Conservation (phyloP, 2,113 vertebrate species). For the Barnardius zonarius region DNA sequence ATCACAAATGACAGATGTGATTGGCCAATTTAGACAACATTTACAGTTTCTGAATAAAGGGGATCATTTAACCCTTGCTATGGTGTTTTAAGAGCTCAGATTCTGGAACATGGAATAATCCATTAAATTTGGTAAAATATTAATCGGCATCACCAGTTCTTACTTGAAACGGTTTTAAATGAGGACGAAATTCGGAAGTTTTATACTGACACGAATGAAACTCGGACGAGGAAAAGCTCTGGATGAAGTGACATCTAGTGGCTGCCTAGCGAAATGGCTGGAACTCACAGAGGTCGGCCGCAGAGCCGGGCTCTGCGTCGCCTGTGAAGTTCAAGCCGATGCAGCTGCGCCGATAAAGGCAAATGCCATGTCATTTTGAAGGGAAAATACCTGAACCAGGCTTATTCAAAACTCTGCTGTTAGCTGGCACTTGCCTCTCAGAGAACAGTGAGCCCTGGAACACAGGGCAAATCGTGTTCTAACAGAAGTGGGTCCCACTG, state of each 20-base stretch:
- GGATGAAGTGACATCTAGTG: constrained; percentile 30
- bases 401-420: background rate
- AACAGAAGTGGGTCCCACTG: background rate
- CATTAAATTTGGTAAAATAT: background rate
- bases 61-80: background rate
- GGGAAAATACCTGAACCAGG: background rate
- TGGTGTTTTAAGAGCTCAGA: background rate
- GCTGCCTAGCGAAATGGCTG: background rate
- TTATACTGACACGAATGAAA: background rate
- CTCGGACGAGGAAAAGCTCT: background rate
- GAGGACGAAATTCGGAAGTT: background rate
- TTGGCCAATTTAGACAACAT: background rate
- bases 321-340: no score
- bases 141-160: background rate
- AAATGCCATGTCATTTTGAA: background rate
- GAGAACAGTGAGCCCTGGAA: background rate
- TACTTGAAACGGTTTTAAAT: background rate
- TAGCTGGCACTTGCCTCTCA: background rate
- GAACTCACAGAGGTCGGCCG: no score
- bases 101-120: background rate
- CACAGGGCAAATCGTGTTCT: background rate
- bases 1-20: background rate
- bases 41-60: background rate
- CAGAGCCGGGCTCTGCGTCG: no score
- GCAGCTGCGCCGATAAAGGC: background rate